Evolutionary conservation across 2,888 invertebrate species (phyloP).

Genomic region (Esperia sulphurella): DNA sequence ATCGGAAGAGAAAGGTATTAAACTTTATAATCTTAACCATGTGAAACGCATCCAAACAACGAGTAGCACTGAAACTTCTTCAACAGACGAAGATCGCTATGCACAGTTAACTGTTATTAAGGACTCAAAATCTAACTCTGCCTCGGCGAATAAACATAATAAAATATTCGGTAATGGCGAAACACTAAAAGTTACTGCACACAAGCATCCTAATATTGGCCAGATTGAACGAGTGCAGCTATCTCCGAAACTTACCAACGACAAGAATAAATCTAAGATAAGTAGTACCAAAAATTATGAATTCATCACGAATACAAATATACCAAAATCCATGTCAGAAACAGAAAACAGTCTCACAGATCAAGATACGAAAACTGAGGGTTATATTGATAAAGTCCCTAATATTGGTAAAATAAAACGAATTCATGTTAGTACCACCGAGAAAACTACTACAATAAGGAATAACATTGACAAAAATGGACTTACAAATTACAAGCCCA

Average conservation of each 20-base stretch:
- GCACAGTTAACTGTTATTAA: not conserved
- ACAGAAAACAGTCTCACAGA: not conserved
- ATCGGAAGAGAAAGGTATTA: not conserved
- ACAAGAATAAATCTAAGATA: too few species aligned
- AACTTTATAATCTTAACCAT: not conserved
- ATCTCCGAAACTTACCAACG: not conserved
- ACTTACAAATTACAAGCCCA: constrained; percentile 3
- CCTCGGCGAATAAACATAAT: not conserved
- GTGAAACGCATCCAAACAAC: not conserved
- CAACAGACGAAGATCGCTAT: not conserved
- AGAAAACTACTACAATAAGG: not conserved
- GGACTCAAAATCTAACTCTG: not conserved
- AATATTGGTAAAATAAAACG: not conserved
- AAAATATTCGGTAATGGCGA: not conserved
- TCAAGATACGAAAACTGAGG: too few species aligned
- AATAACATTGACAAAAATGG: not conserved
- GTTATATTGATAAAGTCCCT: not conserved
- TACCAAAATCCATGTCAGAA: not conserved
- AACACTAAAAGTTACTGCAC: not conserved
- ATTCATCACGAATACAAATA: not conserved
- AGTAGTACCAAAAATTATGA: not conserved
- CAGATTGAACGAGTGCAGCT: constrained; percentile 8
- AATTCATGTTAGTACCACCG: not conserved
- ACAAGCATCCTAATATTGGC: constrained; percentile 4
- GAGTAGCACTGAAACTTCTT: not conserved